Conservation (phyloP, 2,888 invertebrate genomes). For the Eristalis tenax region DNA sequence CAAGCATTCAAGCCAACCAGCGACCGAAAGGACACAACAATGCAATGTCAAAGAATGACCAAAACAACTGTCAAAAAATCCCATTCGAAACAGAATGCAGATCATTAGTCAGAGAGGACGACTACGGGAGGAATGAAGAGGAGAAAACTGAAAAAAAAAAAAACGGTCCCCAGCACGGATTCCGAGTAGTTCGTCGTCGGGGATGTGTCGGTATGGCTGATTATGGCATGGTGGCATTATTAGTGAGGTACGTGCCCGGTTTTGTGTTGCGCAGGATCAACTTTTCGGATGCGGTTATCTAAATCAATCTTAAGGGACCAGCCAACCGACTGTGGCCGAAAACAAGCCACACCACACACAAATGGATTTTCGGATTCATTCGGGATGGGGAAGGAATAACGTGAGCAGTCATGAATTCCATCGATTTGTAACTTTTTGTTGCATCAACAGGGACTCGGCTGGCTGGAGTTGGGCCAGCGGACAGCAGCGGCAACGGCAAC, state of each 20-base stretch:
- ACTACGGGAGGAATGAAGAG: slow-evolving; percentile 5
- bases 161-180: slow-evolving; percentile 27
- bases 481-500: neutral
- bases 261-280: slow-evolving; percentile 71
- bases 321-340: slow-evolving; percentile 17
- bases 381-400: slow-evolving; percentile 51
- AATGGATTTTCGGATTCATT: slow-evolving; percentile 65
- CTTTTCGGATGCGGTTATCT: slow-evolving; percentile 71
- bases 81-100: slow-evolving; percentile 63
- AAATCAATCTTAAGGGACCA: slow-evolving; percentile 70
- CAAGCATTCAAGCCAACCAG: slow-evolving; percentile 36
- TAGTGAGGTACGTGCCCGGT: slow-evolving; percentile 71
- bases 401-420: slow-evolving; percentile 70
- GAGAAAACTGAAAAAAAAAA: slow-evolving; percentile 16
- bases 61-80: slow-evolving; percentile 71
- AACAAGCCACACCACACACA: slow-evolving; percentile 41
- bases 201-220: slow-evolving; percentile 46
- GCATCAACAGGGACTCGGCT: slow-evolving; percentile 18
- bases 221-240: slow-evolving; percentile 71
- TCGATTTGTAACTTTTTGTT: slow-evolving; percentile 72
- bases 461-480: neutral
- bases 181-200: slow-evolving; percentile 56
- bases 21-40: slow-evolving; percentile 65
- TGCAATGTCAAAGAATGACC: slow-evolving; percentile 67
- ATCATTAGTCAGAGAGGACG: slow-evolving; percentile 64